Conservation (phyloP, 2,113 vertebrate genomes). For the Pycnonotus jocosus region DNA sequence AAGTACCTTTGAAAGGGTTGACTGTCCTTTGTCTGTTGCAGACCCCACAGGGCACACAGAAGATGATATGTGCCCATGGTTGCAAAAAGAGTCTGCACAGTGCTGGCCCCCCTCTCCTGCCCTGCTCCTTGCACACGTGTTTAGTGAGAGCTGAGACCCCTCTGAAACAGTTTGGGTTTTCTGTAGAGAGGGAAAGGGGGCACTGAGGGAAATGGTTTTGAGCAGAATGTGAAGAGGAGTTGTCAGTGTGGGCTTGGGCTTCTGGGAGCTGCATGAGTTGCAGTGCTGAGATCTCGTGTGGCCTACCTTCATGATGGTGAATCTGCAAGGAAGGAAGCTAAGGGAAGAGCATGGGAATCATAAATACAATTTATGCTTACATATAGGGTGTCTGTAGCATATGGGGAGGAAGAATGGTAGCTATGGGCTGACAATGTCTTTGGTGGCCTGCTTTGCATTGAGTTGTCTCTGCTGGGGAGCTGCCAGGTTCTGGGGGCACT, state of each 20-base stretch:
- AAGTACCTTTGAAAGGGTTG: neutral
- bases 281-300: neutral
- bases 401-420: neutral
- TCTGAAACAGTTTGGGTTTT: neutral
- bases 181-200: neutral
- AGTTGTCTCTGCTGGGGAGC: neutral
- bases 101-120: neutral
- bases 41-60: neutral
- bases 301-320: neutral
- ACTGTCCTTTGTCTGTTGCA: neutral
- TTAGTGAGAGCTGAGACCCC: neutral
- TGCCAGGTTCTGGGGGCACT: neutral
- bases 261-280: neutral
- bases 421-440: neutral
- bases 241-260: neutral
- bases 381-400: neutral
- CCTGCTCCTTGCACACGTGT: neutral
- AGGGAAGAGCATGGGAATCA: neutral
- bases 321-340: neutral
- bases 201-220: neutral
- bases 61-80: neutral
- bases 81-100: neutral
- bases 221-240: neutral
- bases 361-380: neutral
- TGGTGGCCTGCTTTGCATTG: neutral